These are phyloP conservation scores for Lindbergichthys nudifrons DNA, from an alignment of 2,797 vertebrate species.

Conservation along the genomic window DNA sequence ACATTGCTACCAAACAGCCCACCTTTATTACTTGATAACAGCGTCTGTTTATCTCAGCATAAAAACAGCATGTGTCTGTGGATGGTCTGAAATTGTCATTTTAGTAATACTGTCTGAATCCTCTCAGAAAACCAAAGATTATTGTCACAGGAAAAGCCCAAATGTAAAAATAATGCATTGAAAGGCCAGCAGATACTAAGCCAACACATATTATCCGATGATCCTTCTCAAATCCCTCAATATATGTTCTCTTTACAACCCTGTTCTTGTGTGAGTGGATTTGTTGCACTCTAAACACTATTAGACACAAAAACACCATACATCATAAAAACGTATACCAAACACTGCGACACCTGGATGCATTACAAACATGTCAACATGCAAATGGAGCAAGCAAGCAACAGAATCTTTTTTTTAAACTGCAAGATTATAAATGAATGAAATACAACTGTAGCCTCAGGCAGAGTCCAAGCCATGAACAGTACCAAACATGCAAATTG, in stretches of 20 bases:
- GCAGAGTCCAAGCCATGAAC: not conserved
- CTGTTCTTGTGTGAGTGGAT: slow-evolving; percentile 26
- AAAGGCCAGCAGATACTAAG: slow-evolving; percentile 42
- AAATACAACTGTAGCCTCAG: not conserved
- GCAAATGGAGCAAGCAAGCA: not conserved
- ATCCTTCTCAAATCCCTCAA: slow-evolving; percentile 52
- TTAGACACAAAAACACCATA: not conserved
- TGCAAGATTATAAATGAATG: not conserved
- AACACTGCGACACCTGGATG: not conserved
- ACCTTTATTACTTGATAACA: slow-evolving; percentile 38
- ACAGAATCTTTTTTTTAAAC: not conserved
- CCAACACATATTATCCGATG: slow-evolving; percentile 55
- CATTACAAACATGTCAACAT: not conserved
- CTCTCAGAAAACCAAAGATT: slow-evolving; percentile 50
- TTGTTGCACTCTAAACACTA: slow-evolving; percentile 2
- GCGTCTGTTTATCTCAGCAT: slow-evolving; percentile 28
- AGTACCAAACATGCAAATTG: not conserved
- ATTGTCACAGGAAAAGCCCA: slow-evolving; percentile 50
- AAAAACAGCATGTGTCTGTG: slow-evolving; percentile 13
- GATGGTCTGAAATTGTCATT: slow-evolving; percentile 35
- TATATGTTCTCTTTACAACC: slow-evolving; percentile 16
- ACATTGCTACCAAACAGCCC: slow-evolving; percentile 23
- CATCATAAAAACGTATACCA: not conserved
- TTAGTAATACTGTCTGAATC: slow-evolving; percentile 43
- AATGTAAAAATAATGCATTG: slow-evolving; percentile 38